Evolutionary conservation across 1,140 invertebrate genomes (phyloP).

Genomic region (Tetramorium alpestre): DNA sequence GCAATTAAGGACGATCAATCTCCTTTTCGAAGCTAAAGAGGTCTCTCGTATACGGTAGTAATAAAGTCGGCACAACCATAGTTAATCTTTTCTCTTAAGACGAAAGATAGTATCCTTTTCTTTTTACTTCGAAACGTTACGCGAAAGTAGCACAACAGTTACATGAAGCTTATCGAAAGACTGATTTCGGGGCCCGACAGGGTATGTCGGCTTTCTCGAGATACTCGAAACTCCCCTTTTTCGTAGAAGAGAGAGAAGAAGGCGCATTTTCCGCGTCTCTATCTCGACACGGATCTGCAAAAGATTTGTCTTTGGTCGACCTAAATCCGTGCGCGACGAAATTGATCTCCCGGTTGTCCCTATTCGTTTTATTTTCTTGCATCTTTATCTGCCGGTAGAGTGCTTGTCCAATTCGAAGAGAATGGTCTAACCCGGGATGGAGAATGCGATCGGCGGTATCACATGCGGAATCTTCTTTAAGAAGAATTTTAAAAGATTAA

Average conservation of each 20-base stretch:
- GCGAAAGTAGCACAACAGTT: slow-evolving; percentile 7
- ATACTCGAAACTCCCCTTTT: not conserved
- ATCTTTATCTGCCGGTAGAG: slow-evolving; percentile 35
- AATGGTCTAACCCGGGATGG: not conserved
- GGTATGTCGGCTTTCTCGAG: not conserved
- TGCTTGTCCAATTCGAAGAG: slow-evolving; percentile 3
- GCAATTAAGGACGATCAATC: slow-evolving; percentile 38
- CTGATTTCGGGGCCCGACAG: slow-evolving; percentile 6
- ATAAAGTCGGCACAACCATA: slow-evolving; percentile 35
- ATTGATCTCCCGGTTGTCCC: slow-evolving; percentile 9
- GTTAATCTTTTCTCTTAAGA: slow-evolving; percentile 29
- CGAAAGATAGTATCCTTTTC: not conserved
- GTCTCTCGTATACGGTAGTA: not conserved
- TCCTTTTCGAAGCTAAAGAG: slow-evolving; percentile 1
- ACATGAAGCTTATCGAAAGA: slow-evolving; percentile 3
- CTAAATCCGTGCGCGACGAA: slow-evolving; percentile 60
- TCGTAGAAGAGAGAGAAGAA: not conserved
- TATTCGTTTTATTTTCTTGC: slow-evolving; percentile 40
- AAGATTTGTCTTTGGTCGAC: slow-evolving; percentile 64
- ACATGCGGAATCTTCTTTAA: not conserved
- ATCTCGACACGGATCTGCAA: slow-evolving; percentile 36
- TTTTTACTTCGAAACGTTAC: not conserved
- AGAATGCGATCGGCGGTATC: not conserved
- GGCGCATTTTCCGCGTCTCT: slow-evolving; percentile 14
- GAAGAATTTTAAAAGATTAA: slow-evolving; percentile 1